Base-by-base conservation (phyloP, 2,888 invertebrate species). In the Homarus gammarus region DNA sequence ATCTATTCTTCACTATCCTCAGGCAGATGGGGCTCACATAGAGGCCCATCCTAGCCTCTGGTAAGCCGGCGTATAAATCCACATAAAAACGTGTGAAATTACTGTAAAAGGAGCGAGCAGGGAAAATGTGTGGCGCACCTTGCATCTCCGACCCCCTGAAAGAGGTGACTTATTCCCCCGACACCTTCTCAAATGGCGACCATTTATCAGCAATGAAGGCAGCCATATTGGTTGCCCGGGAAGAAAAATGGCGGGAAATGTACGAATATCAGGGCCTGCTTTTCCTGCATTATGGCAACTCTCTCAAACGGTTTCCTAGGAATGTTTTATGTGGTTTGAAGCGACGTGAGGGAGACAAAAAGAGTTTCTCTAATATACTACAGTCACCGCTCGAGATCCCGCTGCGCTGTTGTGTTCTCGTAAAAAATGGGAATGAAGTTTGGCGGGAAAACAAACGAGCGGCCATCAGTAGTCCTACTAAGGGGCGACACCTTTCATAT, bases 161-260 rank as follows among this genome's bases (percentile, higher is more conserved):
- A 89, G 89, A 89, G 79, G 89, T 89, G 89, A 89, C 89, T 89
- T 89, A 89, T 89, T 72, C 82, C 84, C 84, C 84, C 78, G 89
- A 89, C 89, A 84, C 89, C 89, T 84, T 84, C 89, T 89, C 89
- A 89, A 89, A 89, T 89, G 89, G 84, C 79, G 78, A 40, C 89
- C 79, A 89, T 89, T 89, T 89, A 89, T 89, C 89, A 89, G 89
- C 89, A 84, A 89, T 89, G 89, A 89, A 89, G 84, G 84, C 84
- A 78, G 72, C 89, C 89, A 89, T 89, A 89, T 89, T 89, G 89
- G 89, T 84, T 84, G 84, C 56, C 84, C 44, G 49, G 84, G 84
- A 79, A 89, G 89, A 89, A 89, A 89, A 89, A 89, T 89, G 78
- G 51, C 79, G 56, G 84, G 84, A 89, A 89, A 89, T 84, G 84